Percentiles rank a stretch among this genome's conserved stretches.
These are phyloP conservation scores for Macropis europaea DNA, from an alignment of 2,888 invertebrate genomes.

Conservation along the genomic window DNA sequence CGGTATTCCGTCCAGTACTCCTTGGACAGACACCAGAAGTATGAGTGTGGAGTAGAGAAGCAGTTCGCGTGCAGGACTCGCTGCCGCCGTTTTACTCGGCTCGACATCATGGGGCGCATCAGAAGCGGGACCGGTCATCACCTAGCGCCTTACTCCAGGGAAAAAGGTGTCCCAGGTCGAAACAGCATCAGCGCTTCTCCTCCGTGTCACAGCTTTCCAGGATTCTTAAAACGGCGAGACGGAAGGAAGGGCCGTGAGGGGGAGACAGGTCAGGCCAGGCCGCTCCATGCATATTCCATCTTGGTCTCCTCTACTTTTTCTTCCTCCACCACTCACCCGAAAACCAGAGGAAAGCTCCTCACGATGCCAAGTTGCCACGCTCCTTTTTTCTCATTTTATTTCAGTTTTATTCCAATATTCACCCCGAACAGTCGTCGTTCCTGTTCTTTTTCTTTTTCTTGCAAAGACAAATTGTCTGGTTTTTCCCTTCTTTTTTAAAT, in stretches of 20 bases:
- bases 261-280: no score
- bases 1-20: slow-evolving; percentile 63
- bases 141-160: slow-evolving; percentile 61
- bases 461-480: no score
- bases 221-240: slow-evolving; percentile 5
- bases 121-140: slow-evolving; percentile 65
- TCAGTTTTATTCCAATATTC: not conserved
- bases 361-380: slow-evolving; percentile 31
- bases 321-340: not conserved
- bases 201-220: slow-evolving; percentile 4
- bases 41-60: slow-evolving; percentile 78
- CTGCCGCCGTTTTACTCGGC: slow-evolving; percentile 75
- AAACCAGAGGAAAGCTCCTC: slow-evolving; percentile 11
- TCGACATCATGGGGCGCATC: slow-evolving; percentile 75
- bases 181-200: slow-evolving; percentile 2
- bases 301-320: slow-evolving; percentile 14
- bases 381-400: not conserved
- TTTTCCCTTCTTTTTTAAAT: no score
- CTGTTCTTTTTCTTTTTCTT: no score
- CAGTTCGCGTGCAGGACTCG: slow-evolving; percentile 79
- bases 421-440: no score
- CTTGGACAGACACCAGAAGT: slow-evolving; percentile 75
- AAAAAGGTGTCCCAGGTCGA: slow-evolving; percentile 43
- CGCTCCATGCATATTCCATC: not conserved
- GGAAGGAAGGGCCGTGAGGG: slow-evolving; percentile 1